Conservation (phyloP, 2,113 vertebrate genomes). For the Laticauda colubrina region DNA sequence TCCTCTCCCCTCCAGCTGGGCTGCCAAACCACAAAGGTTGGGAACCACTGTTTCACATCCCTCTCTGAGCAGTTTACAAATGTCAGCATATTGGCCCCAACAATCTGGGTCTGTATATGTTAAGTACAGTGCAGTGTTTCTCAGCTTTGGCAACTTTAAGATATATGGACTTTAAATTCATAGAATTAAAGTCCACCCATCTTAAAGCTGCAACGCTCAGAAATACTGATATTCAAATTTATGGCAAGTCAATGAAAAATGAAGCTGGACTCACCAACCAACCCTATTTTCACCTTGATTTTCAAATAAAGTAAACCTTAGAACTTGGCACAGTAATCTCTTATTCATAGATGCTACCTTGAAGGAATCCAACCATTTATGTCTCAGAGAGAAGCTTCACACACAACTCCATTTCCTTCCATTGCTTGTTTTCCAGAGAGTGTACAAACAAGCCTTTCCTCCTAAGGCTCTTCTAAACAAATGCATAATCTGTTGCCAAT, state of each 20-base stretch:
- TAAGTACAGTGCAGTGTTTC: neutral
- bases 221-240: neutral
- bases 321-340: neutral
- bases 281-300: neutral
- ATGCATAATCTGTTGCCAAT: neutral
- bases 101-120: neutral
- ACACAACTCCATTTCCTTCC: neutral
- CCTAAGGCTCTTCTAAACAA: constrained; percentile 14
- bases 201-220: neutral
- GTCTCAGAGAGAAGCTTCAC: neutral
- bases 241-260: neutral
- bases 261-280: neutral
- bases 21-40: neutral
- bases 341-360: neutral
- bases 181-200: neutral
- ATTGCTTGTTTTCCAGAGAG: neutral
- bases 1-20: neutral
- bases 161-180: neutral
- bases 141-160: neutral
- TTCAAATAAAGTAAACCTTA: neutral
- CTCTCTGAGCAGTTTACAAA: neutral
- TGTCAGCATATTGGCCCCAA: neutral
- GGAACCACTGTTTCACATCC: neutral
- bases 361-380: neutral
- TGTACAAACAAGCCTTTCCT: neutral